Base-by-base conservation (phyloP, 2,797 vertebrate genomes). In the Yasuhikotakia modesta region DNA sequence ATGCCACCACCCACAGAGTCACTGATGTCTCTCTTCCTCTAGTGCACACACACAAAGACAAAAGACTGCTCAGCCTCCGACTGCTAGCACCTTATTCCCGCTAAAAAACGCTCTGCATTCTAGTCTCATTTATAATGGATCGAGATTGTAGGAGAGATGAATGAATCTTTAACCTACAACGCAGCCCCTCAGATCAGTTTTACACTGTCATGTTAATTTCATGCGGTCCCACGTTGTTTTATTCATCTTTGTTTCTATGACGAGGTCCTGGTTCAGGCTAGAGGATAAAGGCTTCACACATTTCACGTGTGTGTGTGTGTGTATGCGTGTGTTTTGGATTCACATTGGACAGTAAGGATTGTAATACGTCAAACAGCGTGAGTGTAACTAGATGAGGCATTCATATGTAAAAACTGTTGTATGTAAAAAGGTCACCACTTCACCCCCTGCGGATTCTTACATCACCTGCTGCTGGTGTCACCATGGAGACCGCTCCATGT, bases 81-180 rank as follows among this genome's bases (percentile, higher is more conserved):
- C 22, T 8, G 55, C 5, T 60, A 8, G 0, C 1, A 13, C n/a
- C 43, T 53, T 30, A 55, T 64, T 63, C 50, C 52, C 39, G 55
- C 58, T 61, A 76, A 27, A 63, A 76, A 71, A 81, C 24, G 16
- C 63, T 63, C 74, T 24, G 22, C 46, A 68, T 68, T 63, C 53
- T 52, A 50, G 35, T 6, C 70, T 69, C 80, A 81, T 78, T 64
- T 64, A 79, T 70, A 64, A 79, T 78, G 43, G 55, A 79, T 75
- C 58, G 24, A 32, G 22, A 48, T 52, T 75, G 71, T 52, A 69
- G 73, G 39, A 55, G 57, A 43, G 70, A 64, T 66, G 71, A 79
- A 82, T 79, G 63, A 82, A 82, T 79, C 50, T 71, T 82, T 82
- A 79, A 70, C 70, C 79, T 68, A 65, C 50, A 67, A 78, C 24